Evolutionary conservation across 2,888 invertebrate species (phyloP), one percentile per base, ranked within the genome.

Genomic region (Cheilosia pagana): DNA sequence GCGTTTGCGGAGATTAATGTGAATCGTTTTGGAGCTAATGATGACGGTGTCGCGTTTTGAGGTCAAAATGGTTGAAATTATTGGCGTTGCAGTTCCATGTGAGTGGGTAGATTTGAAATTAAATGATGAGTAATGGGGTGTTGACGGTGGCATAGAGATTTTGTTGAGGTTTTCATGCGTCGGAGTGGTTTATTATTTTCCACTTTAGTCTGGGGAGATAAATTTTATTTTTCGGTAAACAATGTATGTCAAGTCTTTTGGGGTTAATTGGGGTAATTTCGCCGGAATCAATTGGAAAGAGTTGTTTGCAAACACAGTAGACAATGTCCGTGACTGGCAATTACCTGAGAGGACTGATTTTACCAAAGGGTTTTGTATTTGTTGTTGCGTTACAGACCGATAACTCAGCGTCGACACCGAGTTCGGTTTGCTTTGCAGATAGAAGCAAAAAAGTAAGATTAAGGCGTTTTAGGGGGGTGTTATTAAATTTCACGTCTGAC

Each of bases 71-170:
- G 19, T 23, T 35, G 28, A 21, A 45, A 28, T 74, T 50, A 48
- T 57, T 57, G 12, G 23, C 14, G 25, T 14, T 75, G 75, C 59
- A 28, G 41, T 53, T 60, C 57, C 14, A 23, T 5, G 48, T 41
- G 65, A 67, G 28, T 60, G 19, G 4, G 28, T 4, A 3, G 31
- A 43, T 43, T 19, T n/a, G 23, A n/a, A 45, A 55, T 45, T 50
- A 52, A 41, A 21, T 41, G 41, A 35, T 55, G 62, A 70, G 31
- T 41, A 88, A 88, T 88, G 88, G 89, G 89, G 87, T 87, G 88
- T 89, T 90, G 25, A 50, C 88, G 87, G 87, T 87, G 65, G 0
- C 52, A 45, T 81, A 39, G 1, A 21, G 28, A 68, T 83, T 78
- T 65, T 59, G 60, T n/a, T 79, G 59, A 39, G 2, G 35, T 57